Percentiles rank a stretch among this genome's conserved stretches.
These are phyloP conservation scores for Macaria notata DNA, from an alignment of 2,888 invertebrate genomes.

Conservation along the genomic window DNA sequence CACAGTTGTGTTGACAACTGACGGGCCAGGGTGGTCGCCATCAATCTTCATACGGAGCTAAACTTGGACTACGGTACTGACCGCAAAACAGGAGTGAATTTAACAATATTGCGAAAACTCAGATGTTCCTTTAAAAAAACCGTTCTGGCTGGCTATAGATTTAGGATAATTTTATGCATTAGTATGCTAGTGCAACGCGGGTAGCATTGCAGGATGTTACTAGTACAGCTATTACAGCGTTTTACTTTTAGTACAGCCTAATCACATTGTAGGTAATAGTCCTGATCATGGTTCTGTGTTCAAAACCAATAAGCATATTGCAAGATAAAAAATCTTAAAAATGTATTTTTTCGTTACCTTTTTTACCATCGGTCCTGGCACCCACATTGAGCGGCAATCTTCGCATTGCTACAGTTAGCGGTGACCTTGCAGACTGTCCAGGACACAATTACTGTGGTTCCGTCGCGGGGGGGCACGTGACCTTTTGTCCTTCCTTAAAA, in stretches of 20 bases:
- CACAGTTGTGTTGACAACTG: conserved; percentile 61
- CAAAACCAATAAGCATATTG: no score
- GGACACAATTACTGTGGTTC: conserved; percentile 67
- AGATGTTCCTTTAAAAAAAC: no score
- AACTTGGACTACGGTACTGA: conserved; percentile 46
- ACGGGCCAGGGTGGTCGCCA: conserved; percentile 63
- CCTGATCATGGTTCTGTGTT: no score
- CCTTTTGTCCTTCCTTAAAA: conserved; percentile 49
- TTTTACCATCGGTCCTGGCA: conserved; percentile 41
- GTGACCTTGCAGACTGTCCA: conserved; percentile 61
- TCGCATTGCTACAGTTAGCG: conserved; percentile 68
- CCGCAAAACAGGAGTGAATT: conserved; percentile 31
- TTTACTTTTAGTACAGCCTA: no score
- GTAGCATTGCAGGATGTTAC: no score
- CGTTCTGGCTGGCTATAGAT: no score
- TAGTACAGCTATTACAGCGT: no score
- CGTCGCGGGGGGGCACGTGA: conserved; percentile 50
- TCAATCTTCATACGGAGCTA: conserved; percentile 74
- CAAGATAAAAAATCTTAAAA: no score
- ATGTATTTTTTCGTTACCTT: background rate
- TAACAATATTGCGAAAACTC: no score
- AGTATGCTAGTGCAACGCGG: no score
- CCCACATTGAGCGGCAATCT: conserved; percentile 71
- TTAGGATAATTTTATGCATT: no score
- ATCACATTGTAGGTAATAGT: no score